Evolutionary conservation across 53 echinoderm and acorn worm genomes (phyloP), one percentile per base, ranked within the genome.

Genomic region (Arbacia lixula): DNA sequence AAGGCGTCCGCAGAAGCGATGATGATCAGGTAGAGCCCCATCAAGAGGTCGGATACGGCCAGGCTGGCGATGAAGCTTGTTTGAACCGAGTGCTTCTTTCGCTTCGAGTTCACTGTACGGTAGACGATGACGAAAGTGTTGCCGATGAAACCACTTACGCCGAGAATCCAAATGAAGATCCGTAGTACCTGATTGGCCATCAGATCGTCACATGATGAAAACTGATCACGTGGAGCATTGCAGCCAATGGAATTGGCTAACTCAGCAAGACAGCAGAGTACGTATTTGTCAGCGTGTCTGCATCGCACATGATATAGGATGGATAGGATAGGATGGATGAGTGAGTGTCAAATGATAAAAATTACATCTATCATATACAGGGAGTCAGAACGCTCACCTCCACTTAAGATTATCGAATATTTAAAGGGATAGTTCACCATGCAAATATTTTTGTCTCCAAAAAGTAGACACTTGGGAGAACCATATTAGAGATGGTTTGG

Each of bases 11-110:
- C 87, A 10, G 77, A 49, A 6, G 87, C 87, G 36, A 87, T 87
- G 16, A 61, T 87, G 49, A 87, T 49, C 87, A 87, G 64, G 56
- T 87, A 87, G 21, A 87, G 41, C 16, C 87, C 87, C 87, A 87
- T 87, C 60, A 87, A 33, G 43, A 87, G 80, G 41, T 87, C 87
- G 16, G 87, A 87, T 11, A 62, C 20, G 16, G 65, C 87, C 24
- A 87, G 79, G 30, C 80, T 87, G n/a, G 78, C 65, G 33, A 87
- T 87, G 29, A 87, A 51, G 36, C 76, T 76, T 2, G 87, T 79
- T 36, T 87, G 87, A 14, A 77, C 87, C 1, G 24, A 33, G 11
- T 24, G 62, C 31, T 54, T 43, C 17, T 61, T 31, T 36, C 36
- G 42, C n/a, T 17, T 29, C 8, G 17, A 53, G 12, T 30, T 29